Evolutionary conservation across 2,113 vertebrate genomes (phyloP).

Genomic region (Deroptyus accipitrinus): DNA sequence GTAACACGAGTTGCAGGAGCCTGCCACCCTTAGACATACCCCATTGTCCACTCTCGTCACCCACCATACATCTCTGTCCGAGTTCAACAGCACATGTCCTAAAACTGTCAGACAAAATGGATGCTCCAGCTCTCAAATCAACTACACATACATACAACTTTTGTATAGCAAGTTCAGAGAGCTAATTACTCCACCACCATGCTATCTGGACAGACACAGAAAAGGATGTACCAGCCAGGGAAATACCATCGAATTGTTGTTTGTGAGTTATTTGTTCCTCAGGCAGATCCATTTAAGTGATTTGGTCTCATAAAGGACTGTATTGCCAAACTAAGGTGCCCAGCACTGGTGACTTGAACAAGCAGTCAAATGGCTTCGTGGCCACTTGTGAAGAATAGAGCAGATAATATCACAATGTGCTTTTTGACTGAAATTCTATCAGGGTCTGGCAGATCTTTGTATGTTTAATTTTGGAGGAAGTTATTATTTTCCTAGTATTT

Average conservation of each 20-base stretch:
- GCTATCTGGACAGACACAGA: background rate
- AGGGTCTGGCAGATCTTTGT: background rate
- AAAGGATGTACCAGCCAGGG: background rate
- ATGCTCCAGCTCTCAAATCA: background rate
- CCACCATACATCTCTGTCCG: fast-evolving
- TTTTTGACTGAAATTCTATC: background rate
- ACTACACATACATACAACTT: background rate
- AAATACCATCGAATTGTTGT: background rate
- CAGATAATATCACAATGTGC: background rate
- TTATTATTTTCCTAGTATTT: background rate
- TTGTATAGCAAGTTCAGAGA: background rate
- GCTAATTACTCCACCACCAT: background rate
- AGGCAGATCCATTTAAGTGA: background rate
- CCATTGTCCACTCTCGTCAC: too few species aligned
- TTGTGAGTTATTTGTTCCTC: background rate
- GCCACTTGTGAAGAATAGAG: fast-evolving
- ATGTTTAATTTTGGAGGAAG: background rate
- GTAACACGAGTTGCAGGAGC: background rate
- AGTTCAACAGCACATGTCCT: background rate
- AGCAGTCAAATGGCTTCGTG: background rate
- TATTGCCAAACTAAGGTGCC: background rate
- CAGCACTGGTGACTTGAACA: background rate
- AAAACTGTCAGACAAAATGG: background rate
- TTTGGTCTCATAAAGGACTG: background rate
- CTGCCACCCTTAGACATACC: fast-evolving